Percentiles rank a stretch among this genome's conserved stretches.
Evolutionary conservation across 2,113 vertebrate species (phyloP).

Genomic region (Eidolon helvum): DNA sequence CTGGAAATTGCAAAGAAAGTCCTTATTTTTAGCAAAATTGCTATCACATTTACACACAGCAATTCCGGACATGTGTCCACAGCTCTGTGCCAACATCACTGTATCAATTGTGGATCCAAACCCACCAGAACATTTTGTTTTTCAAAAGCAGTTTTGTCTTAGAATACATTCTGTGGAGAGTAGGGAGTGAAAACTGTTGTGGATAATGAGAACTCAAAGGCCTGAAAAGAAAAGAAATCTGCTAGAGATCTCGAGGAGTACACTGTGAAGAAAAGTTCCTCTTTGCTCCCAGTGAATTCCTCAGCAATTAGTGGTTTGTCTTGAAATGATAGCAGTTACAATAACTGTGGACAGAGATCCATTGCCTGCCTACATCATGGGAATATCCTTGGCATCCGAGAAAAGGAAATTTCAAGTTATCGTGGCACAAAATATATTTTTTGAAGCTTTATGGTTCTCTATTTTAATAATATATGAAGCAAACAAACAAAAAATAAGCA

Average conservation of each 20-base stretch:
- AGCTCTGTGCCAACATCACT: background rate
- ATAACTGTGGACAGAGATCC: background rate
- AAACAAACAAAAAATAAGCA: background rate
- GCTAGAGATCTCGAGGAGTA: background rate
- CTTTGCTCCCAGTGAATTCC: conserved; percentile 66
- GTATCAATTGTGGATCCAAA: background rate
- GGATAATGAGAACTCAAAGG: background rate
- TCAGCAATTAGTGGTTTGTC: conserved; percentile 69
- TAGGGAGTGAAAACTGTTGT: background rate
- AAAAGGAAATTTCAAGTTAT: background rate
- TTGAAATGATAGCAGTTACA: conserved; percentile 51
- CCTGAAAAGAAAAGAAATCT: background rate
- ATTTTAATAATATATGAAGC: background rate
- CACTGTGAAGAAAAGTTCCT: conserved; percentile 10
- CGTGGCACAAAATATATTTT: background rate
- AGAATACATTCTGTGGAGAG: conserved; percentile 11
- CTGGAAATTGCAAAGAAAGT: background rate
- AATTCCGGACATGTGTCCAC: background rate
- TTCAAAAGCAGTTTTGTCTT: conserved; percentile 48
- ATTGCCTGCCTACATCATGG: background rate
- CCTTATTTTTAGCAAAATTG: conserved; percentile 62
- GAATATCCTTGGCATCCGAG: background rate
- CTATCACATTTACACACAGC: conserved; percentile 21
- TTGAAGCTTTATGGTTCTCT: background rate
- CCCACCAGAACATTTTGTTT: conserved; percentile 61